Evolutionary conservation across 2,888 invertebrate species (phyloP).

Genomic region (Phortica magna): DNA sequence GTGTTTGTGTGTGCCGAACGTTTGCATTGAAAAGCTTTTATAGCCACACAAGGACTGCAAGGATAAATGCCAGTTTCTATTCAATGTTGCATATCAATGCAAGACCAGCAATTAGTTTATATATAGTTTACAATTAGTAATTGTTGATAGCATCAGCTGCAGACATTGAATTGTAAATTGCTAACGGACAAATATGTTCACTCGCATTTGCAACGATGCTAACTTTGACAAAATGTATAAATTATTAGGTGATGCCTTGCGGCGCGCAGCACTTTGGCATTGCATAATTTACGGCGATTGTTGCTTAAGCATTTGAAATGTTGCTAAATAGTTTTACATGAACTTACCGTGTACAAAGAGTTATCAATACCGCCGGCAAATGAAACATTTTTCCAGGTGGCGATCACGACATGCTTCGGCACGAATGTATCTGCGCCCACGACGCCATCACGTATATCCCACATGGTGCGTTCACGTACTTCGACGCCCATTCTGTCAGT

Average conservation of each 20-base stretch:
- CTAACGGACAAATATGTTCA: not conserved
- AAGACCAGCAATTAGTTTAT: slow-evolving; percentile 20
- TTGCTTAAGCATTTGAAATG: no score
- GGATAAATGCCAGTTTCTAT: slow-evolving; percentile 26
- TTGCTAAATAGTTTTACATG: not conserved
- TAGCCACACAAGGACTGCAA: slow-evolving; percentile 2
- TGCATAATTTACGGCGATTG: not conserved
- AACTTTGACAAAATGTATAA: not conserved
- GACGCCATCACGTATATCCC: slow-evolving; percentile 94
- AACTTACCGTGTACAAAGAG: slow-evolving; percentile 84
- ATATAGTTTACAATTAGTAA: slow-evolving; percentile 24
- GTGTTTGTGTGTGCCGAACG: not conserved
- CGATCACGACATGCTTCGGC: slow-evolving; percentile 92
- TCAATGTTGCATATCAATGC: slow-evolving; percentile 27
- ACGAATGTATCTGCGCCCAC: slow-evolving; percentile 94
- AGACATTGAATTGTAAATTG: slow-evolving; percentile 6
- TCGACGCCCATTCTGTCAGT: slow-evolving; percentile 91
- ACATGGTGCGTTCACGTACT: slow-evolving; percentile 89
- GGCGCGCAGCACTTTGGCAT: not conserved
- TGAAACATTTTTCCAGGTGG: slow-evolving; percentile 98
- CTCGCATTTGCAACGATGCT: not conserved
- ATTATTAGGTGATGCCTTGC: not conserved
- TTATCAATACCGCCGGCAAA: slow-evolving; percentile 93
- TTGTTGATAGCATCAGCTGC: not conserved
- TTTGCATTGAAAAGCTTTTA: slow-evolving; percentile 21